A percentile compares a stretch with the other conserved stretches of the same genome.
Conservation (phyloP, 2,113 vertebrate genomes). For the Brachirus orientalis region DNA sequence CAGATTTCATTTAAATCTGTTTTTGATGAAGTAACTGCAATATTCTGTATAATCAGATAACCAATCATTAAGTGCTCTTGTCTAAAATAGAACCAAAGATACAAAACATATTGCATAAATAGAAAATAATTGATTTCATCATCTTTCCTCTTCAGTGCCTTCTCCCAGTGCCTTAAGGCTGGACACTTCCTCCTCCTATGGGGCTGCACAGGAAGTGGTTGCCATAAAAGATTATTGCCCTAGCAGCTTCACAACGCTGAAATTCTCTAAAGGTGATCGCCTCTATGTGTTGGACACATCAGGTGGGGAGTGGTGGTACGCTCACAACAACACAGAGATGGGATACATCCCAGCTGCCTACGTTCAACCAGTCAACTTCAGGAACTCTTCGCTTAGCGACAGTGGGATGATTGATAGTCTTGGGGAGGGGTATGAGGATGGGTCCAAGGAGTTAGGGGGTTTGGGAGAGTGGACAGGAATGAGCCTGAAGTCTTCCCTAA, state of each 20-base stretch:
- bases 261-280: slow-evolving; percentile 94
- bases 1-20: too few species aligned
- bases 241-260: slow-evolving; percentile 93
- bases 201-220: slow-evolving; percentile 91
- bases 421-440: slow-evolving; percentile 88
- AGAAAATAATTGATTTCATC: not conserved
- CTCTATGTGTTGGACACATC: slow-evolving; percentile 95
- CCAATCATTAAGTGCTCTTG: too few species aligned
- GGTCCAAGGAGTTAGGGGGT: slow-evolving; percentile 85
- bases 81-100: too few species aligned
- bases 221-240: slow-evolving; percentile 97
- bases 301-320: slow-evolving; percentile 97
- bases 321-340: slow-evolving; percentile 97
- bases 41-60: too few species aligned
- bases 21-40: too few species aligned
- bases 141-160: slow-evolving; percentile 86
- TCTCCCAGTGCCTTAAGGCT: slow-evolving; percentile 94
- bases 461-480: slow-evolving; percentile 87
- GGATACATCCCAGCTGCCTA: slow-evolving; percentile 96
- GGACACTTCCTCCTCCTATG: slow-evolving; percentile 87
- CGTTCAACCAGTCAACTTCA: slow-evolving; percentile 88
- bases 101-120: slow-evolving; percentile 3
- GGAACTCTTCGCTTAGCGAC: slow-evolving; percentile 90
- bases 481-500: slow-evolving; percentile 63
- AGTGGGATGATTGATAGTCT: slow-evolving; percentile 93